Conservation (phyloP, 2,888 invertebrate genomes). For the Nomada fucata region DNA sequence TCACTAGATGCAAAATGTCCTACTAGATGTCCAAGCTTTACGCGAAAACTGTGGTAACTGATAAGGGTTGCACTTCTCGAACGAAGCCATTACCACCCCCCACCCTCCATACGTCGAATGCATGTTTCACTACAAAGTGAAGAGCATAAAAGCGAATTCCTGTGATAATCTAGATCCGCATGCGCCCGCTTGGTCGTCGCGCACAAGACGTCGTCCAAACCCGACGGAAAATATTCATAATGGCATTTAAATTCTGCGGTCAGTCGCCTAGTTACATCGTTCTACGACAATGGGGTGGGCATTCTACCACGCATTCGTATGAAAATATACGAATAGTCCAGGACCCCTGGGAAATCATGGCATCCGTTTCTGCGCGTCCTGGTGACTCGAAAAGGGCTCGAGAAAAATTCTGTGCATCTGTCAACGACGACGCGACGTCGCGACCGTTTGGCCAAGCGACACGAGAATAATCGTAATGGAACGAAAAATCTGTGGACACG, state of each 20-base stretch:
- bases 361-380: slow-evolving; percentile 65
- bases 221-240: slow-evolving; percentile 61
- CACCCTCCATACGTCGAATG: neutral
- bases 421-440: slow-evolving; percentile 51
- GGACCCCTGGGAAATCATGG: slow-evolving; percentile 72
- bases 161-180: slow-evolving; percentile 10
- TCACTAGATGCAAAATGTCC: too few relatives aligned
- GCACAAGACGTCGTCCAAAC: slow-evolving; percentile 18
- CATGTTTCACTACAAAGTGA: slow-evolving; percentile 8
- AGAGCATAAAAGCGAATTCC: neutral
- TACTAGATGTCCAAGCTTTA: too few relatives aligned
- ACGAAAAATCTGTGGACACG: slow-evolving; percentile 40
- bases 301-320: slow-evolving; percentile 57
- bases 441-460: slow-evolving; percentile 35
- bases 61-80: neutral
- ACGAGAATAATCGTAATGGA: slow-evolving; percentile 30
- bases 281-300: slow-evolving; percentile 49
- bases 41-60: too few relatives aligned
- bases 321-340: slow-evolving; percentile 66
- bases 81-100: neutral
- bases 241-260: slow-evolving; percentile 59
- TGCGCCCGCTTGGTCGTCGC: neutral
- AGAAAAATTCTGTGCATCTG: slow-evolving; percentile 71
- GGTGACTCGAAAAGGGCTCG: slow-evolving; percentile 50
- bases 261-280: slow-evolving; percentile 51